Base-by-base conservation (phyloP, 1,140 invertebrate genomes). In the Drosophila virilis region DNA sequence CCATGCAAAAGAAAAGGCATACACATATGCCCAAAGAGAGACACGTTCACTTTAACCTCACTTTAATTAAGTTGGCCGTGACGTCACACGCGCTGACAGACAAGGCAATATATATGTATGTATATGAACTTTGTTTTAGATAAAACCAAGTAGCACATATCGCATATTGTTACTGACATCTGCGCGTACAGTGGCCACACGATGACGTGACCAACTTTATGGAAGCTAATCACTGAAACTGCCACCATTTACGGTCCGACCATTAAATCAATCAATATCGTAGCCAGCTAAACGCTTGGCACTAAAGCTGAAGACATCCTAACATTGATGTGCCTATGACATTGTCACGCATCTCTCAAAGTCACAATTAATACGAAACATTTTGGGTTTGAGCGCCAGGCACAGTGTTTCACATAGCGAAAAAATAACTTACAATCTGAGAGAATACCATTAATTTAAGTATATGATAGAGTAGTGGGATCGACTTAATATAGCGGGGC, bases 191-290 rank as follows among this genome's bases (percentile, higher is more conserved):
- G 74, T 77, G 65, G 43, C 35, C 40, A 35, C 74, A 43, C 54
- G 74, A 78, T 78, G 76, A 78, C 76, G 76, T 78, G 76, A 78
- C 74, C 74, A 71, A 61, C 50, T 60, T 45, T 13, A 62, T 77
- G 60, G 12, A 22, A 28, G 45, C 51, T 73, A 67, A 73, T 67
- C 64, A 67, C 46, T 42, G 13, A 59, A 51, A 50, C 22, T 51
- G 48, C 15, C 54, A 43, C 74, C 74, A 69, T 77, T 74, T 74
- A 77, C 58, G 70, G 74, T 62, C 35, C 50, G 77, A 54, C 68
- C 58, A 66, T 80, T 80, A 71, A 80, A 75, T 80, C 71, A 75
- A 75, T 80, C 77, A 80, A 75, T 79, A 54, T 15, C 33, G 8
- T 28, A 50, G 22, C 28, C 22, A 3, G n/a, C 48, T 52, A 37